Evolutionary conservation across 2,888 invertebrate genomes (phyloP).

Genomic region (Xiphydria camelus): DNA sequence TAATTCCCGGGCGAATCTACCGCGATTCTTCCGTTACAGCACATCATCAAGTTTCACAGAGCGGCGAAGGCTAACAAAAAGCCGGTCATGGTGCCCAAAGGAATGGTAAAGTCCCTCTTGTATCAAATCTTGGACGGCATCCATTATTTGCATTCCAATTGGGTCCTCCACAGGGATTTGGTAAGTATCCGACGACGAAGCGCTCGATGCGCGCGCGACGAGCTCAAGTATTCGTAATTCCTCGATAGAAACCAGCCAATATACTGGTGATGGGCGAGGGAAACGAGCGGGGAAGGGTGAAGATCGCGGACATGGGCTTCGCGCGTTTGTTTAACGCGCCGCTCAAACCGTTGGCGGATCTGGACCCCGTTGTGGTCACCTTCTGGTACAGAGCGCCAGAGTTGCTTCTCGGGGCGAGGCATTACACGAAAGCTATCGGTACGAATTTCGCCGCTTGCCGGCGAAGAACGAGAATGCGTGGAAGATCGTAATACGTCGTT

Average conservation of each 20-base stretch:
- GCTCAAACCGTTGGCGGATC: conserved; percentile 93
- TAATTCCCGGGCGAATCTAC: not conserved
- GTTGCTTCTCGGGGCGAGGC: conserved; percentile 87
- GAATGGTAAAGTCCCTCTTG: conserved; percentile 95
- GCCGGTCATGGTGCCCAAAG: conserved; percentile 92
- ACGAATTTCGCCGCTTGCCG: no score
- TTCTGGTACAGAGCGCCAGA: conserved; percentile 99
- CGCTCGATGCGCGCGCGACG: no score
- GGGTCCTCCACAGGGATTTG: conserved; percentile 97
- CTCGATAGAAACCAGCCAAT: conserved; percentile 91
- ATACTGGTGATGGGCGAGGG: conserved; percentile 99
- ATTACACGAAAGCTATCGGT: conserved; percentile 98
- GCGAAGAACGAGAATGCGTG: no score
- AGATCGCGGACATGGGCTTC: conserved; percentile 99
- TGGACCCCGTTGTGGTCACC: conserved; percentile 99
- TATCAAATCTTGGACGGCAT: conserved; percentile 99
- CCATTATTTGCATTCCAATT: conserved; percentile 97
- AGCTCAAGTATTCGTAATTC: no score
- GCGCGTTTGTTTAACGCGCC: conserved; percentile 97
- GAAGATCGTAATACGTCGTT: no score
- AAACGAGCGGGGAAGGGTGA: conserved; percentile 92
- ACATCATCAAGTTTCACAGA: conserved; percentile 98
- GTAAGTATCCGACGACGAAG: conserved; percentile 65
- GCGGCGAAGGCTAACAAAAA: conserved; percentile 98
- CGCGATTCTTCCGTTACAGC: conserved; percentile 59